Conservation (phyloP, 35 echinoderm and acorn worm species). For the Ptychodera flava region DNA sequence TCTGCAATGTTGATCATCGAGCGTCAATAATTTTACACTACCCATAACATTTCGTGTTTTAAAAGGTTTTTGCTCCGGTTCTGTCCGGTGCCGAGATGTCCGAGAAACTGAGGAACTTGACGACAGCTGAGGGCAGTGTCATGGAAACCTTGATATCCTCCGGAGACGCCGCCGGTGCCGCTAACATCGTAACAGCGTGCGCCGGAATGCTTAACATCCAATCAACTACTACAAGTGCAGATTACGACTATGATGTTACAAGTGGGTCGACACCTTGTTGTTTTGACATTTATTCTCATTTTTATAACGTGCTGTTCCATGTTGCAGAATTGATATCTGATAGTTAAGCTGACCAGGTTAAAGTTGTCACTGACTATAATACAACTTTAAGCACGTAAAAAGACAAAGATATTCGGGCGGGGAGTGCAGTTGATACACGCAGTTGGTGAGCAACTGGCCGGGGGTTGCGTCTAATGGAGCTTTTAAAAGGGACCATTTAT, state of each 20-base stretch:
- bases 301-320: background rate
- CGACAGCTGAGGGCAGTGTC: constrained; percentile 43
- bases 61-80: constrained; percentile 55
- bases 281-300: background rate
- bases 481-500: too few relatives aligned
- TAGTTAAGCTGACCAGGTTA: background rate
- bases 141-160: constrained; percentile 63
- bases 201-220: constrained; percentile 83
- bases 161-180: constrained; percentile 63
- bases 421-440: too few relatives aligned
- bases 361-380: background rate
- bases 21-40: too few relatives aligned
- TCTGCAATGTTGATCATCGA: too few relatives aligned
- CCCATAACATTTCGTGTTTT: too few relatives aligned
- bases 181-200: constrained; percentile 73
- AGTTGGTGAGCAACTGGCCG: too few relatives aligned
- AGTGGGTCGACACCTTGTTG: background rate
- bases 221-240: constrained; percentile 8
- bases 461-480: too few relatives aligned
- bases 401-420: too few relatives aligned
- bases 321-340: background rate
- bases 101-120: constrained; percentile 79
- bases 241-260: constrained; percentile 2
- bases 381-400: background rate
- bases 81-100: constrained; percentile 56